Base-by-base conservation (phyloP, 1,140 invertebrate genomes). In the Daktulosphaira vitifoliae region DNA sequence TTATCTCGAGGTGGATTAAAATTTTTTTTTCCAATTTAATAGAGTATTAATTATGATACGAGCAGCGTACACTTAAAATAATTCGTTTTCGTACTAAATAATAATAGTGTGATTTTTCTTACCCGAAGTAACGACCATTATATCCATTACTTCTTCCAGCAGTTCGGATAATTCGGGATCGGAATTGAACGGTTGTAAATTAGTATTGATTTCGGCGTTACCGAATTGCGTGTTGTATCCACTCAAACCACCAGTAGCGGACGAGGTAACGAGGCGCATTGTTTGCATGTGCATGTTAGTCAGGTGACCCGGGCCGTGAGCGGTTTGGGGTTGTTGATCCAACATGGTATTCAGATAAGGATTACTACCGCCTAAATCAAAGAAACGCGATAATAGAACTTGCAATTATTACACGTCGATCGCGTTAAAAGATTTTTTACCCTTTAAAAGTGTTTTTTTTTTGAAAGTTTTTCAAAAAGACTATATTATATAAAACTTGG, bases 101-200 rank as follows among this genome's bases (percentile, higher is more conserved):
- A 33, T 33, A n/a, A n/a, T n/a, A n/a, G n/a, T n/a, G n/a, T n/a
- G n/a, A n/a, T n/a, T n/a, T n/a, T n/a, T 22, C 20, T 54, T 59
- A 48, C 56, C 56, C 8, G 56, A 33, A 33, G 16, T 15, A 1
- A 62, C 42, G 46, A 46, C 44, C 42, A 48, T 48, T 1, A 62
- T 48, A 8, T 62, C 56, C 56, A 62, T 62, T 2, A 62, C 42
- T 62, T 62, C 56, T 62, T 62, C 56, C 8, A 62, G 22, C 6
- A 62, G 25, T 33, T 62, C 56, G 13, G 56, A 62, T 3, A 62
- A 33, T 33, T 62, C 56, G 18, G 56, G 56, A 46, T 62, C 56
- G 0, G 42, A 62, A 33, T 48, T 62, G 20, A 62, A 62, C 29
- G 42, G 16, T 29, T 46, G 44, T 1, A 16, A 9, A 11, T 11